Base-by-base conservation (phyloP, 1,140 invertebrate genomes). In the Euborellia annulipes region DNA sequence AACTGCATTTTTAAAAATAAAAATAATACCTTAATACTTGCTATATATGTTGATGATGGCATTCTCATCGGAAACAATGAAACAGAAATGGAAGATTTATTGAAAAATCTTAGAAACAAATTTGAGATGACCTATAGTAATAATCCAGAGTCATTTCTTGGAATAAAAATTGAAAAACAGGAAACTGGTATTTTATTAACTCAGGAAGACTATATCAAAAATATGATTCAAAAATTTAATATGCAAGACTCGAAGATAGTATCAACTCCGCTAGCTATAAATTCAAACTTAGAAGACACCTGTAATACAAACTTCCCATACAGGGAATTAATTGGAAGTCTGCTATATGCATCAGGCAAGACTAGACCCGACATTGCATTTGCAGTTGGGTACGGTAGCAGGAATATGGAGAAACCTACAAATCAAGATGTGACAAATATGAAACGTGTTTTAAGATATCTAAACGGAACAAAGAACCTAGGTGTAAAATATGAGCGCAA, bases 381-480 rank as follows among this genome's bases (percentile, higher is more conserved):
- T 51, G 47, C 50, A 11, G 48, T 53, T 3, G 47, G 42, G 16
- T 20, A 48, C 2, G 36, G 50, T 0, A 43, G 49, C 14, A 46
- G 48, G 40, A 49, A 49, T 45, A 23, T 43, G 8, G 45, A 48
- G 19, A 51, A 51, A 27, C 50, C 52, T 2, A 30, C 11, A 1
- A 13, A 50, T n/a, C n/a, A 45, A 16, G 39, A 4, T 43, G 57
- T 23, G 55, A 56, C 53, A 47, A 53, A 20, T 36, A 45, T 53
- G n/a, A 59, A 55, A 46, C 18, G 54, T 9, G 50, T 58, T 32
- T 19, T 58, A 22, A 52, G 50, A 36, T 61, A 61, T 34, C n/a
- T 60, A 13, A 56, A 54, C 43, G 54, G 51, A 0, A 59, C 52
- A 18, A 14, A 32, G 36, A 13, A 52, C 43, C 37, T 43, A 17